Conservation (phyloP, 2,113 vertebrate genomes). For the Lagopus leucura region DNA sequence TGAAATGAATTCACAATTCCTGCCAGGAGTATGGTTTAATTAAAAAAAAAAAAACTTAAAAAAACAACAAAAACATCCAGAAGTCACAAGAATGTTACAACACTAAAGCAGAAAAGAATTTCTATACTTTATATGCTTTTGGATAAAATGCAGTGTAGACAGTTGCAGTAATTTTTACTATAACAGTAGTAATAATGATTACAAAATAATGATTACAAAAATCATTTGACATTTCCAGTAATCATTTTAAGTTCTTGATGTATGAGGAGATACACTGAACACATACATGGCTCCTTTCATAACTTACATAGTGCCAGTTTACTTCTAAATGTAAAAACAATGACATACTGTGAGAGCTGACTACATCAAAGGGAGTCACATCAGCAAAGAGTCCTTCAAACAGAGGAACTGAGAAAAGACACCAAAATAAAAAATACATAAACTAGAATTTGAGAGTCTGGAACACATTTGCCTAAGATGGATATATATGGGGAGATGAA, state of each 20-base stretch:
- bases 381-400: not conserved
- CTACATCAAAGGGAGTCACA: not conserved
- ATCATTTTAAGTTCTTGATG: not conserved
- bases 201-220: not conserved
- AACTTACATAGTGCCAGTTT: not conserved
- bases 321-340: not conserved
- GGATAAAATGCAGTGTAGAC: not conserved
- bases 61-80: not conserved
- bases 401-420: not conserved
- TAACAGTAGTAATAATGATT: too few relatives aligned
- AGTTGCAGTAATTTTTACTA: not conserved
- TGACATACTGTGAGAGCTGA: not conserved
- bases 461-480: not conserved
- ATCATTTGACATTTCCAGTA: not conserved
- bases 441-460: not conserved
- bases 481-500: not conserved
- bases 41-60: too few relatives aligned
- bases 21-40: not conserved
- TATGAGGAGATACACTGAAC: not conserved
- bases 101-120: not conserved
- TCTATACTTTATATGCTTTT: not conserved
- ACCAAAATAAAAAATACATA: not conserved
- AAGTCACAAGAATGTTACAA: not conserved
- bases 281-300: not conserved
- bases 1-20: not conserved